Evolutionary conservation across 1,140 invertebrate genomes (phyloP), one percentile per base, ranked within the genome.

Genomic region (Euwallacea fornicatus): DNA sequence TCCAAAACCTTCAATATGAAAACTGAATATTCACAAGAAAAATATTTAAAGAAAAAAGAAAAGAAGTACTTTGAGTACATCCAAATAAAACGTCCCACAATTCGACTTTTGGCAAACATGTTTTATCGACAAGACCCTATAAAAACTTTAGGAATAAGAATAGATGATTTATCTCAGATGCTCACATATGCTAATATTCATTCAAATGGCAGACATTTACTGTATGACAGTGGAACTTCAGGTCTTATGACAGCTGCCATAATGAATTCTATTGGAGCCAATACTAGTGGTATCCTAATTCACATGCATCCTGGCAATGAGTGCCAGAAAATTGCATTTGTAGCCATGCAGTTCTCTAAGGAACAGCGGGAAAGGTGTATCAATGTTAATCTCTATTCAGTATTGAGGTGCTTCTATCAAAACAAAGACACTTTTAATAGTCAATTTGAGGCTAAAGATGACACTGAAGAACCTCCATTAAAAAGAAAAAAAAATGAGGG

Each of bases 1-100:
- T 98, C 95, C 53, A 90, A 88, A 70, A 95, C 94, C 8, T 95
- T 94, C 82, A 85, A 87, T 41, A 85, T 86, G 42, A 97, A 97
- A 85, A 98, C 95, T 0, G 93, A 93, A 77, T 98, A 91, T 81
- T 93, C 95, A 0, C 94, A 98, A 82, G 91, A 95, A 75, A 98
- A 98, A 81, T 98, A 98, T 81, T 86, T 98, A 7, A 92, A 90
- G 59, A 98, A 98, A 80, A 98, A 98, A 81, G 91, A 94, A 75
- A 91, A 91, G 73, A 97, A 97, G 80, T 97, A 96, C 81, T 91
- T 88, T 79, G 90, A 92, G 76, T 91, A 88, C 77, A 82, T 95
- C 15, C 88, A 89, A 69, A 86, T 96, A 44, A 82, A 89, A 11
- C 88, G 86, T 77, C 93, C 95, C 0, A 92, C 86, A 42, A 86